These are phyloP conservation scores for Enteromius treurensis DNA, from an alignment of 2,797 vertebrate species.

Conservation along the genomic window DNA sequence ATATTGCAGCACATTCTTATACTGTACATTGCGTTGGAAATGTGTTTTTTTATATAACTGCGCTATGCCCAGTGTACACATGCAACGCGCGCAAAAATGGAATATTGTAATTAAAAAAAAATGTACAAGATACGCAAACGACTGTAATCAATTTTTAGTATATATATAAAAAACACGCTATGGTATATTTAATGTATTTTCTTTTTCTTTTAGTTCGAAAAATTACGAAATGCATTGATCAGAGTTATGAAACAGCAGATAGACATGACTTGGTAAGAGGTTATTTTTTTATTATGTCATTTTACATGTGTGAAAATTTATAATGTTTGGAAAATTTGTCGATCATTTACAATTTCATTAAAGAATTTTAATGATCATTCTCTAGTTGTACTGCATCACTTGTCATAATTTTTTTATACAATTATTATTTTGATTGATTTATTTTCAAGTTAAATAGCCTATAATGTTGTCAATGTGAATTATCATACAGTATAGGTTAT, in stretches of 20 bases:
- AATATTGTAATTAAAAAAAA: conserved; percentile 9
- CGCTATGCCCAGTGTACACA: background rate
- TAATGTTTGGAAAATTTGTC: background rate
- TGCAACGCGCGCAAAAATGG: conserved; percentile 1
- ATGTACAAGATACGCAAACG: background rate
- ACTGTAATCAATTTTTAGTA: background rate
- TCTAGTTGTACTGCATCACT: background rate
- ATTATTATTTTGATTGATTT: no score
- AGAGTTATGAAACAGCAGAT: conserved; percentile 83
- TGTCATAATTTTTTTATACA: background rate
- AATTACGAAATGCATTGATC: conserved; percentile 87
- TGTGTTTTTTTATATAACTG: background rate
- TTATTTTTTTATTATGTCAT: background rate
- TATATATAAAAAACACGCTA: background rate
- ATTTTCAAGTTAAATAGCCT: background rate
- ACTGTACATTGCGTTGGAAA: background rate
- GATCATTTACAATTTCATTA: background rate
- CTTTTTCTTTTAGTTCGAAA: conserved; percentile 84
- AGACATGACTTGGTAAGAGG: conserved; percentile 83
- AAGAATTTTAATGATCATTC: background rate
- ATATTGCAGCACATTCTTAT: conserved; percentile 5
- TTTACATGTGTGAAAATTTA: background rate
- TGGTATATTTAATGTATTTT: background rate
- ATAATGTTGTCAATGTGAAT: background rate
- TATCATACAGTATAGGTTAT: background rate